Evolutionary conservation across 1,140 invertebrate species (phyloP), one percentile per base, ranked within the genome.

Genomic region (Drosophila neocordata): DNA sequence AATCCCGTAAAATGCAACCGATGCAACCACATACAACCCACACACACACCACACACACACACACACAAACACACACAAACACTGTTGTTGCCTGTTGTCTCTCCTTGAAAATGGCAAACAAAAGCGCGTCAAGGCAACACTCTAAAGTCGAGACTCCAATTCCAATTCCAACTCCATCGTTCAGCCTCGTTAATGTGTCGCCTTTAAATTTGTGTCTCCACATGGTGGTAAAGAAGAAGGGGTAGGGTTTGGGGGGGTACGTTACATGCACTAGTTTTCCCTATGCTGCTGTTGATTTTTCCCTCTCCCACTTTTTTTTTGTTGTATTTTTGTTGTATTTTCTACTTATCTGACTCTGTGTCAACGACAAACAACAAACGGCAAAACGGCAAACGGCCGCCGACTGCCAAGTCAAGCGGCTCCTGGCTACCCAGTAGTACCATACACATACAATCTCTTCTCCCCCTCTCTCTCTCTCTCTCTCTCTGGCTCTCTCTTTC

Each of bases 41-140:
- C 57, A 59, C 35, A 59, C 34, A 41, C 41, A 44, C 41, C 8
- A n/a, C 13, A 44, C 13, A 44, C 13, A 44, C 15, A 44, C 41
- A 44, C 41, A 44, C 13, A 44, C 13, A 38, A 12, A 38, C 37
- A 38, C 37, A 31, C 27, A 31, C 27, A 31, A 3, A 31, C 5
- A 6, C 7, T 31, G 4, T 41, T 20, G n/a, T 31, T 31, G 27
- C 72, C 53, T 68, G n/a, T n/a, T n/a, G n/a, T 68, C 52, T 56
- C 65, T 51, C 73, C 56, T 41, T 18, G n/a, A 41, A 41, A 20
- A 18, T 62, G 68, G 60, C 71, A 68, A 79, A 85, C 83, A 85
- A 85, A 81, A 80, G 70, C 73, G 77, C 80, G 63, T 73, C 74
- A 82, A 82, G 79, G 71, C 79, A 75, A 79, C 62, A 76, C 48